phyloP scores from a whole-genome alignment of 2,113 vertebrate genomes.

The Numenius arquata region DNA sequence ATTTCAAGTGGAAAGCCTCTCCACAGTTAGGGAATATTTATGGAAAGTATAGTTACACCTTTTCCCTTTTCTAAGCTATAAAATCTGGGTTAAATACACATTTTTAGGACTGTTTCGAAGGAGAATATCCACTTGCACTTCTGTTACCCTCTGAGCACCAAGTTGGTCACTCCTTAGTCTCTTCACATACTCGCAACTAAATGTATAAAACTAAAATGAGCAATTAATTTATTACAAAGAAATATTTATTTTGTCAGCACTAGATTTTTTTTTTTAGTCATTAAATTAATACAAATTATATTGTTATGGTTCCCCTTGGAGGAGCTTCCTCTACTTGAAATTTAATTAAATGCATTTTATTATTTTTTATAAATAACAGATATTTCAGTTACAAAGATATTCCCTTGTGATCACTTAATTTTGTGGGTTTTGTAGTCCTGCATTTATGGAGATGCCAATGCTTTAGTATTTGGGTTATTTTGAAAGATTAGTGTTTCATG shows the following conservation, averaged over 20 bases:
- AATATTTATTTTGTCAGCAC: background rate
- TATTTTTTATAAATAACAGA: background rate
- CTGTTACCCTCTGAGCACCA: background rate
- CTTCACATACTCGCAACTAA: background rate
- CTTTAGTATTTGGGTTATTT: background rate
- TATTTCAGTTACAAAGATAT: background rate
- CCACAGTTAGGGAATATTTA: background rate
- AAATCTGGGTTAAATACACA: background rate
- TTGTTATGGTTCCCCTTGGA: background rate
- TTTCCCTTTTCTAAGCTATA: background rate
- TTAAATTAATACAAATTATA: background rate
- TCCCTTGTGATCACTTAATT: background rate
- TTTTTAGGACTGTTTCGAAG: background rate
- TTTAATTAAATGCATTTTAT: background rate
- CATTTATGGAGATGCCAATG: background rate
- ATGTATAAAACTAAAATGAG: background rate
- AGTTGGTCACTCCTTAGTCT: background rate
- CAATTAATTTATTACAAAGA: background rate
- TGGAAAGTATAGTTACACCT: background rate
- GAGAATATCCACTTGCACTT: background rate
- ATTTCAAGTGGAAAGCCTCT: background rate
- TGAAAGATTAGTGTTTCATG: background rate
- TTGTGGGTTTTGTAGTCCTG: background rate
- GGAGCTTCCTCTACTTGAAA: background rate
- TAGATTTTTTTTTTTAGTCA: background rate